Percentiles rank a stretch among this genome's conserved stretches.
phyloP scores from a whole-genome alignment of 2,888 invertebrate species.

The Marasmarcha lunaedactyla region DNA sequence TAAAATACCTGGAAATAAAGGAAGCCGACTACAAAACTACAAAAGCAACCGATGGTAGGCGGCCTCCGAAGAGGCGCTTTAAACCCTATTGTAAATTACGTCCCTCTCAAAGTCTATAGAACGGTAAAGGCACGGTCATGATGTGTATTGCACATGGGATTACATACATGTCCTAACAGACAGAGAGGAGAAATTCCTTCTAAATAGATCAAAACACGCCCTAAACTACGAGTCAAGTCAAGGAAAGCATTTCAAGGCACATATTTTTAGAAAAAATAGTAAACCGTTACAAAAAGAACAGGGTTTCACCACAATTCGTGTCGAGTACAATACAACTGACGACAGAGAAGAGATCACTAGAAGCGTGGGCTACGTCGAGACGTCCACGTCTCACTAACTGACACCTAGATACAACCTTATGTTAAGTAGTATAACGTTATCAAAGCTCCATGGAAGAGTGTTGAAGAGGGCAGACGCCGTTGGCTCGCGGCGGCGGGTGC shows the following conservation, averaged over 20 bases:
- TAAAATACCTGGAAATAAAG: too few species aligned
- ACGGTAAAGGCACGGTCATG: constrained; percentile 70
- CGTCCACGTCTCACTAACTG: constrained; percentile 22
- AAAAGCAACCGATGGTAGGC: constrained; percentile 47
- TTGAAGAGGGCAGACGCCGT: constrained; percentile 34
- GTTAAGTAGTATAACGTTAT: neutral
- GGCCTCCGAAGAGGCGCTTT: constrained; percentile 42
- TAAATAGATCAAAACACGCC: constrained; percentile 65
- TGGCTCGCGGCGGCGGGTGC: constrained; percentile 17
- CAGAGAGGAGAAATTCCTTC: constrained; percentile 60
- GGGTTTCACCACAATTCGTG: constrained; percentile 34
- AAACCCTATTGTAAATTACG: constrained; percentile 68
- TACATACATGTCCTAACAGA: constrained; percentile 57
- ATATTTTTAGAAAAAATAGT: constrained; percentile 66
- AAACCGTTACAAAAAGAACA: constrained; percentile 42
- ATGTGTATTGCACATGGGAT: constrained; percentile 68
- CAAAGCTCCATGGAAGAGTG: neutral
- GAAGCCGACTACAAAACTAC: constrained; percentile 53
- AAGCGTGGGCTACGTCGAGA: constrained; percentile 48
- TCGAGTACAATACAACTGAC: constrained; percentile 37
- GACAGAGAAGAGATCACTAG: constrained; percentile 52
- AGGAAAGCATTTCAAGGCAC: constrained; percentile 69
- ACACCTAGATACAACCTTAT: constrained; percentile 16
- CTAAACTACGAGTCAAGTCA: constrained; percentile 62
- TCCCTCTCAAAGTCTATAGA: constrained; percentile 69